Conservation (phyloP, 1,140 invertebrate genomes). For the Ips typographus region DNA sequence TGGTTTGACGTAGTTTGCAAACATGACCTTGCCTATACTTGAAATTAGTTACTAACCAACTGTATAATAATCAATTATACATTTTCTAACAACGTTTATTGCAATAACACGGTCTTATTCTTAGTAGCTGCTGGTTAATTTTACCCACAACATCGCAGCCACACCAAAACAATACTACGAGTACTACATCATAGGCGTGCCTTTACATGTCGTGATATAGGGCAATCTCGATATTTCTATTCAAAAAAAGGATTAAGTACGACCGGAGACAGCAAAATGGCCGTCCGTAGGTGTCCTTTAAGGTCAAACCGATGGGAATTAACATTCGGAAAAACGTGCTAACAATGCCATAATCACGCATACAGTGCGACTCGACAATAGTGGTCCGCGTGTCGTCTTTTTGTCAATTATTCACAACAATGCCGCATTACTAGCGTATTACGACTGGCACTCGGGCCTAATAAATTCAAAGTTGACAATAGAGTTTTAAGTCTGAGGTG, state of each 20-base stretch:
- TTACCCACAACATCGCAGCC: too few relatives aligned
- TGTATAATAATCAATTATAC: too few relatives aligned
- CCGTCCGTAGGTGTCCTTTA: slow-evolving; percentile 3
- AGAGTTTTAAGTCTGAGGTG: slow-evolving; percentile 1
- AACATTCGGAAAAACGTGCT: not conserved
- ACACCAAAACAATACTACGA: too few relatives aligned
- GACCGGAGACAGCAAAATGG: slow-evolving; percentile 1
- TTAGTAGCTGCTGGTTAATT: too few relatives aligned
- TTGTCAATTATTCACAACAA: slow-evolving; percentile 5
- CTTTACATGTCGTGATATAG: not conserved
- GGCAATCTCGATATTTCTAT: slow-evolving; percentile 1
- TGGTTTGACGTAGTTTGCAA: too few relatives aligned
- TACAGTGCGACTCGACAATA: not conserved
- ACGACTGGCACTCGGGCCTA: not conserved
- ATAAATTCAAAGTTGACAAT: slow-evolving; percentile 8
- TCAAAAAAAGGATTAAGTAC: not conserved
- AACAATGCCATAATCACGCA: slow-evolving; percentile 3
- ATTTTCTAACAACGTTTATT: too few relatives aligned
- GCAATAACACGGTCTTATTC: too few relatives aligned
- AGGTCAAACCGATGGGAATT: not conserved
- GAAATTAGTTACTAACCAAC: too few relatives aligned
- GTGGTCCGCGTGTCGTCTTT: not conserved
- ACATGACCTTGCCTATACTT: too few relatives aligned
- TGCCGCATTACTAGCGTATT: slow-evolving; percentile 2
- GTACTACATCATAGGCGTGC: too few relatives aligned